Base-by-base conservation (phyloP, 1,140 invertebrate species). In the Ceratina australensis region DNA sequence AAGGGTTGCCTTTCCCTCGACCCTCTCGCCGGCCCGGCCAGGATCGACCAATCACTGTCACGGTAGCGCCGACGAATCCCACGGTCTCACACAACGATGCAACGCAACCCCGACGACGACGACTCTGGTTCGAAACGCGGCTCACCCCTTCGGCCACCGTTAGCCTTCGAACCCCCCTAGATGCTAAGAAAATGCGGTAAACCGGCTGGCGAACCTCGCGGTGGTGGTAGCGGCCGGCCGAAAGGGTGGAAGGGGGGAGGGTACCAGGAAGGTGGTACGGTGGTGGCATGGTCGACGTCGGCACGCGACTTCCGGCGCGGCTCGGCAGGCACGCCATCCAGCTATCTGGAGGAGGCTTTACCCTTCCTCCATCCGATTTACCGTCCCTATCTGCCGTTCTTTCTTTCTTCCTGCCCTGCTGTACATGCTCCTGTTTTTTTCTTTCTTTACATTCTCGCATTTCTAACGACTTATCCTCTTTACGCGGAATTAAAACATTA, bases 291-390 rank as follows among this genome's bases (percentile, higher is more conserved):
- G 83, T 85, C 85, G 79, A 87, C 88, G 89, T 85, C 87, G 90
- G 90, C 91, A 92, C 91, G 91, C 91, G 91, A 92, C 91, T 92
- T 92, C 91, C 90, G 90, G 86, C 80, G 80, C 78, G 80, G 82
- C 78, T 82, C 79, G 78, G 79, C 72, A 73, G 69, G 84, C 91
- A 91, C 89, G 90, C 90, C 85, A 88, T 84, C 83, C 82, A 63
- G 49, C 73, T 82, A 83, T 83, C 71, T 80, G 22, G 76, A 80
- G 22, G 76, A 80, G 49, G 63, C 59, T 78, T 76, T 60, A 64
- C 54, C 28, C 60, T 56, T 49, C 73, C 1, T 22, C 42, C 20
- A 26, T 52, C 49, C 26, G 59, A 73, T 64, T 80, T 73, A 60
- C 57, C 59, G 16, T 28, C 47, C 4, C 16, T 49, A 24, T 15